These are phyloP conservation scores for Patella vulgata DNA, from an alignment of 1,140 invertebrate species.

Conservation along the genomic window DNA sequence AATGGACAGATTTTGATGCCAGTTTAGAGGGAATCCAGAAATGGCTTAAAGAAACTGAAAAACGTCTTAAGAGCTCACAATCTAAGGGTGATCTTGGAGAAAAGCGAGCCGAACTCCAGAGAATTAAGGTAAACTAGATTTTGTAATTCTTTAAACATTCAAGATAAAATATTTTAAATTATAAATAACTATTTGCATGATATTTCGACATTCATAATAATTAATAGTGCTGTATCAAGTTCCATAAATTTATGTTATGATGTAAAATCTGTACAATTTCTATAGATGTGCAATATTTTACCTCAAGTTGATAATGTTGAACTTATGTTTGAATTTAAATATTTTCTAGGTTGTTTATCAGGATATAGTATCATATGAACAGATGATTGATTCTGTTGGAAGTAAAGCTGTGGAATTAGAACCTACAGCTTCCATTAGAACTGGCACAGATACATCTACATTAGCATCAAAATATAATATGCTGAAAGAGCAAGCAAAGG, in stretches of 20 bases:
- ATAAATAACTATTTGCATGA: neutral
- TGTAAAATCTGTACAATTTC: neutral
- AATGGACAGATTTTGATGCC: constrained; percentile 76
- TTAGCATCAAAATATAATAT: constrained; percentile 83
- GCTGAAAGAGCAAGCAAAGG: constrained; percentile 78
- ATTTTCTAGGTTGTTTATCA: constrained; percentile 81
- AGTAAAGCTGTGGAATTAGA: constrained; percentile 88
- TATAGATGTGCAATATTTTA: too few relatives aligned
- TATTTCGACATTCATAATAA: too few relatives aligned
- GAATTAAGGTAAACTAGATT: constrained; percentile 76
- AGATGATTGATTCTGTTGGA: constrained; percentile 90
- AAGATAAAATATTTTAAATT: neutral
- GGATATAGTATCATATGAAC: constrained; percentile 89
- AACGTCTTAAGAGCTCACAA: constrained; percentile 68
- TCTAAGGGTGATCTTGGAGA: constrained; percentile 83
- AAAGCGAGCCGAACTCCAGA: constrained; percentile 89
- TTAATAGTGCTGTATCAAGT: too few relatives aligned
- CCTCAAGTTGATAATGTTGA: too few relatives aligned
- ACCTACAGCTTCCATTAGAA: constrained; percentile 83
- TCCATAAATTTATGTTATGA: neutral
- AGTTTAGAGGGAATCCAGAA: constrained; percentile 90
- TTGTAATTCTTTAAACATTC: too few relatives aligned
- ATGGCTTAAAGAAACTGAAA: constrained; percentile 95
- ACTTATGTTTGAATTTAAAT: too few relatives aligned
- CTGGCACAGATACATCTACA: constrained; percentile 83